These are phyloP conservation scores for Chaetops frenatus DNA, from an alignment of 2,113 vertebrate species.

Conservation along the genomic window DNA sequence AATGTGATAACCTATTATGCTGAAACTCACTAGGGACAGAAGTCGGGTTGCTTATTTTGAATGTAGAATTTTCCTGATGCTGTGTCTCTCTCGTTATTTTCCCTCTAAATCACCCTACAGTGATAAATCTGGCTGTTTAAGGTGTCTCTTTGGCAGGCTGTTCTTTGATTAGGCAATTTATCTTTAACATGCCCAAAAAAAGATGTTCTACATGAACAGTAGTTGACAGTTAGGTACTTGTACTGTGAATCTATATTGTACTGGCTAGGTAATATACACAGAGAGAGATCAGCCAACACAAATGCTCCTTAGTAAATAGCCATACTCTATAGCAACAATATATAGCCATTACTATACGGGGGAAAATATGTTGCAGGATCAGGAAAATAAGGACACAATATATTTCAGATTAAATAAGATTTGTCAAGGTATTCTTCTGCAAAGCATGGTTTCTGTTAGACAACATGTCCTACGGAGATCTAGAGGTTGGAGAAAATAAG, in stretches of 20 bases:
- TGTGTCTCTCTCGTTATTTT: not conserved
- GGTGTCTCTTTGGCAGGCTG: not conserved
- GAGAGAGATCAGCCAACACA: not conserved
- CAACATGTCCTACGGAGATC: not conserved
- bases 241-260: not conserved
- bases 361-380: not conserved
- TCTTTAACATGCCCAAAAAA: not conserved
- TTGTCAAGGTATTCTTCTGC: not conserved
- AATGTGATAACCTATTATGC: not conserved
- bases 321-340: not conserved
- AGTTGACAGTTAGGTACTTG: not conserved
- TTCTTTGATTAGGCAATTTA: slow-evolving; percentile 15
- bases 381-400: not conserved
- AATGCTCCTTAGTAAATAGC: not conserved
- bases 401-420: not conserved
- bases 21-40: not conserved
- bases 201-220: not conserved
- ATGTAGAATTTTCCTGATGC: not conserved
- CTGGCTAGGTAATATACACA: not conserved
- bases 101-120: not conserved
- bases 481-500: not conserved
- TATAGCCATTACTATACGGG: not conserved
- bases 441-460: not conserved
- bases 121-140: slow-evolving; percentile 1
- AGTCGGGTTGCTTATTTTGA: not conserved